Evolutionary conservation across 2,113 vertebrate genomes (phyloP), one percentile per base, ranked within the genome.

Genomic region (Entosphenus tridentatus): DNA sequence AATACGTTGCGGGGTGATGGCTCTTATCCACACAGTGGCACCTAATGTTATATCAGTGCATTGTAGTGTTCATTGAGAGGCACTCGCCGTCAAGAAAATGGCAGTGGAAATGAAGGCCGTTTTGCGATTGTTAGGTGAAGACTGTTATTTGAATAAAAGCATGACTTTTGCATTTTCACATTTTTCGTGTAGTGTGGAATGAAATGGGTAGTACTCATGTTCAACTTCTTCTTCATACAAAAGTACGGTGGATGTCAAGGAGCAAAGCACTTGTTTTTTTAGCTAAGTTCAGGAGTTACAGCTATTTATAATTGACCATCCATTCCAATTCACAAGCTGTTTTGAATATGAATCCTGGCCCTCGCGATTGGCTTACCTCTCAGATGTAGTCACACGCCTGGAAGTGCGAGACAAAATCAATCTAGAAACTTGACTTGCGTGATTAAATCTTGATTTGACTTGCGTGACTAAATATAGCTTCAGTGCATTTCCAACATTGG

Each of bases 291-390:
- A 14, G 13, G 39, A 39, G 39, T 39, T 39, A 39, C 39, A 39
- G 3, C 5, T 39, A 39, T 39, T 39, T 39, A 5, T 39, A 39
- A 39, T 39, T 5, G 13, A 62, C 13, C 39, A 7, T 39, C 39
- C 58, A 62, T 13, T 14, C 58, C 58, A 62, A 62, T 62, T 62
- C 58, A 62, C 58, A 62, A 62, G 58, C 16, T 62, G 58, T 62
- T 62, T 62, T 62, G 58, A 62, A 62, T 13, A 8, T 73, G 68
- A 70, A n/a, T 11, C 56, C 12, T 68, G 56, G 70, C 59, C 71
- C 57, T 68, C 72, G 67, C n/a, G 55, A 67, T 71, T 72, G 62
- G 72, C 72, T 14, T 70, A 72, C 56, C 56, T 72, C 54, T 59
- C 55, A 1, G 70, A 71, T 68, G 68, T 72, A 67, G 67, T 72